phyloP scores from a whole-genome alignment of 2,888 invertebrate genomes.

The Pyrrhia umbra region DNA sequence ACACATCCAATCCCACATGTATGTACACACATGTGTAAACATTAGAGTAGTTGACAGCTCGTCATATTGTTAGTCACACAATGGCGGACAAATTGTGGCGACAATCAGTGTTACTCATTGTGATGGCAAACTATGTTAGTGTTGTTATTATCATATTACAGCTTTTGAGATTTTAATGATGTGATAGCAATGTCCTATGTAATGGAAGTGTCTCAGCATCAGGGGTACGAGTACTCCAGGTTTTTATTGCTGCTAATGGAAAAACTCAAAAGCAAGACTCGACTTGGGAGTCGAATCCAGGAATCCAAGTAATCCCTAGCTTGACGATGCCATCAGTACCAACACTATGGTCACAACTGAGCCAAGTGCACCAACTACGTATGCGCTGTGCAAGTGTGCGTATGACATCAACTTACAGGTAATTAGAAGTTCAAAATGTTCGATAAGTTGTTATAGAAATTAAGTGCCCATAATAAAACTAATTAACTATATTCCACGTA shows the following conservation, averaged over 20 bases:
- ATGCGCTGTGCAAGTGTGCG: neutral
- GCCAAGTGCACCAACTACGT: too few species aligned
- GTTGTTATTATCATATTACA: neutral
- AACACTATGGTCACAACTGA: too few species aligned
- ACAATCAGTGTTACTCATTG: slow-evolving; percentile 22
- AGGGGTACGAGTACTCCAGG: too few species aligned
- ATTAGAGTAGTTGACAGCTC: slow-evolving; percentile 10
- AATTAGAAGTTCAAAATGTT: neutral
- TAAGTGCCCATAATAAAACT: neutral
- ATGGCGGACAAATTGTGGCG: slow-evolving; percentile 39
- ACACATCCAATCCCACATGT: too few species aligned
- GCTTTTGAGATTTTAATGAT: too few species aligned
- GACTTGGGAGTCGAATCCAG: too few species aligned
- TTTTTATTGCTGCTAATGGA: too few species aligned
- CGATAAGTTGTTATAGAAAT: neutral
- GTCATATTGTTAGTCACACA: slow-evolving; percentile 24
- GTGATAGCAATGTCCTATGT: too few species aligned
- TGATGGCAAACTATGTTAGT: neutral
- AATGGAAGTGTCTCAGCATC: too few species aligned
- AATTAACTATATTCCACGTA: neutral
- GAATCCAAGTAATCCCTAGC: too few species aligned
- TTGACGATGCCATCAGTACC: too few species aligned
- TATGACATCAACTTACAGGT: neutral
- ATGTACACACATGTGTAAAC: neutral
- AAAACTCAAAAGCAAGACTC: too few species aligned